Percentiles rank a stretch among this genome's conserved stretches.
Evolutionary conservation across 2,797 vertebrate genomes (phyloP).

Genomic region (Crenichthys baileyi): DNA sequence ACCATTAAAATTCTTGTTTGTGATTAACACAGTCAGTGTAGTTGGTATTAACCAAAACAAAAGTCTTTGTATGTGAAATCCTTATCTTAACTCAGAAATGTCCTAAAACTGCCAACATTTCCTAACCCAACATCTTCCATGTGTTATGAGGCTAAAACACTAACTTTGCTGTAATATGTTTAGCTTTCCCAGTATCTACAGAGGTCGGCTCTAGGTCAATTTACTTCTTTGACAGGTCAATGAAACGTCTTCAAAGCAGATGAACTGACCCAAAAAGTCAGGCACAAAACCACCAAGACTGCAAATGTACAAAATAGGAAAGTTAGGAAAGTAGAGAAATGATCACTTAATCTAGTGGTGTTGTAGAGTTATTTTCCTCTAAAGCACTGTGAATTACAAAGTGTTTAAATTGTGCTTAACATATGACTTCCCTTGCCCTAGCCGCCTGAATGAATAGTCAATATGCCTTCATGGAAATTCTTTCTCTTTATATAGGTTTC

Average conservation of each 20-base stretch:
- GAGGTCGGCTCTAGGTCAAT: no score
- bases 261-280: background rate
- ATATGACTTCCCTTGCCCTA: no score
- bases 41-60: background rate
- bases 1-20: background rate
- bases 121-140: background rate
- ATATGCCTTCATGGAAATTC: no score
- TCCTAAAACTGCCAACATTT: background rate
- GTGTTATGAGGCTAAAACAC: background rate
- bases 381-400: background rate
- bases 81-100: background rate
- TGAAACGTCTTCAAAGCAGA: background rate
- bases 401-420: background rate
- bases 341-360: background rate
- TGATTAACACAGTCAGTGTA: no score
- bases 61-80: background rate
- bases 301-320: no score
- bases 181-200: no score
- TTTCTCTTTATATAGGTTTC: background rate
- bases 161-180: background rate
- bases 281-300: no score
- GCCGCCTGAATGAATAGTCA: background rate
- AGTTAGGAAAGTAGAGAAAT: no score
- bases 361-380: background rate
- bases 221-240: background rate